Evolutionary conservation across 2,888 invertebrate species (phyloP).

Genomic region (Pogonocherus hispidulus): DNA sequence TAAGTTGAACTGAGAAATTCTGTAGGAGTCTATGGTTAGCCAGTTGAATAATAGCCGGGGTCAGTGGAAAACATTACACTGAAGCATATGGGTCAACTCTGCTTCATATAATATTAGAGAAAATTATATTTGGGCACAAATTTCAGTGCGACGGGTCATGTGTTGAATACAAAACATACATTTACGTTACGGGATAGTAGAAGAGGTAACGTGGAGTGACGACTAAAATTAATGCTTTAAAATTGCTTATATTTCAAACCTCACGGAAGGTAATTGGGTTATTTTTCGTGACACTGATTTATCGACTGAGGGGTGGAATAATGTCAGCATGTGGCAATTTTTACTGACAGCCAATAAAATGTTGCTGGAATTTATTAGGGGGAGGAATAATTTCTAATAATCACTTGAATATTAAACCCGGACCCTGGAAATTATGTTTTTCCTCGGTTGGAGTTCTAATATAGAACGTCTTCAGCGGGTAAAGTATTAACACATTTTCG

Average conservation of each 20-base stretch:
- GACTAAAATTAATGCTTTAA: constrained; percentile 34
- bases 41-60: constrained; percentile 33
- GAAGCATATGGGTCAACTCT: constrained; percentile 34
- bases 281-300: constrained; percentile 34
- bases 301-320: constrained; percentile 29
- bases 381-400: constrained; percentile 15
- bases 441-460: neutral
- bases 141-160: constrained; percentile 24
- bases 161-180: constrained; percentile 34
- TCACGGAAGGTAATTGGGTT: constrained; percentile 33
- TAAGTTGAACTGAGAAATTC: constrained; percentile 35
- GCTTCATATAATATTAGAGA: constrained; percentile 41
- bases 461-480: neutral
- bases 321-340: constrained; percentile 20
- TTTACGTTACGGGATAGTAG: constrained; percentile 22
- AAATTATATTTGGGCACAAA: constrained; percentile 42
- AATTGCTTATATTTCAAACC: constrained; percentile 34
- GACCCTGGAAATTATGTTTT: neutral
- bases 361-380: constrained; percentile 20
- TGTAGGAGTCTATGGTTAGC: constrained; percentile 29
- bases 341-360: constrained; percentile 29
- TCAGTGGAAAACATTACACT: constrained; percentile 29
- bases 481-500: neutral
- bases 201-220: constrained; percentile 29
- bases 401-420: neutral